These are phyloP conservation scores for Bombus waltoni DNA, from an alignment of 1,140 invertebrate genomes.

Conservation along the genomic window DNA sequence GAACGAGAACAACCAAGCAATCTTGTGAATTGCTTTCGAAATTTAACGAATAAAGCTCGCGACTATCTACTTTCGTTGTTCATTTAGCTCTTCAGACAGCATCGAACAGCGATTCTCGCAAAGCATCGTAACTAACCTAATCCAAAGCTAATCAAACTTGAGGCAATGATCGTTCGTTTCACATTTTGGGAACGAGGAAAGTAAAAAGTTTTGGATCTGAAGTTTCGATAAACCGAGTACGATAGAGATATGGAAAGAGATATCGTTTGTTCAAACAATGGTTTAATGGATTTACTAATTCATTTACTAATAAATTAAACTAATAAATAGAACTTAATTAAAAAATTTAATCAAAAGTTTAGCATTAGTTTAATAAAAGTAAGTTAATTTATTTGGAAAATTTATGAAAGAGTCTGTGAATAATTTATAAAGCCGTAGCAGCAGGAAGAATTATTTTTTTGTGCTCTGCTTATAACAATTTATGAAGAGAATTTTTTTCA, in stretches of 20 bases:
- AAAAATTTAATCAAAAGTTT: too few species aligned
- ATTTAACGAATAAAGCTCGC: neutral
- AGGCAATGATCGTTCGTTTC: neutral
- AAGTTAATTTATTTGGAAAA: too few species aligned
- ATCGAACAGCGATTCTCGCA: neutral
- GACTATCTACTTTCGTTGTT: neutral
- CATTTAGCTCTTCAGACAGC: neutral
- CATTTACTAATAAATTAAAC: neutral
- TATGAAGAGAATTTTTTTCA: too few species aligned
- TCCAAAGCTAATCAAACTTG: neutral
- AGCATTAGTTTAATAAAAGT: too few species aligned
- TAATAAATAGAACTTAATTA: neutral
- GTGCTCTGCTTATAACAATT: too few species aligned
- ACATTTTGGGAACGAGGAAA: neutral
- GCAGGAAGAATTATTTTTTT: too few species aligned
- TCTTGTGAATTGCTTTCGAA: slow-evolving; percentile 18
- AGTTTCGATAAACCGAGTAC: neutral
- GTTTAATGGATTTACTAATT: neutral
- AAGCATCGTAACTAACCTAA: neutral
- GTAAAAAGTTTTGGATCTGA: neutral
- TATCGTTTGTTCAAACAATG: neutral
- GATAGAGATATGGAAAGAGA: neutral
- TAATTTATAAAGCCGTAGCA: too few species aligned
- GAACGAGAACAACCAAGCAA: slow-evolving; percentile 34
- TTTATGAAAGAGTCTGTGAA: too few species aligned